These are phyloP conservation scores for Thaleichthys pacificus DNA, from an alignment of 2,797 vertebrate species.

Conservation along the genomic window DNA sequence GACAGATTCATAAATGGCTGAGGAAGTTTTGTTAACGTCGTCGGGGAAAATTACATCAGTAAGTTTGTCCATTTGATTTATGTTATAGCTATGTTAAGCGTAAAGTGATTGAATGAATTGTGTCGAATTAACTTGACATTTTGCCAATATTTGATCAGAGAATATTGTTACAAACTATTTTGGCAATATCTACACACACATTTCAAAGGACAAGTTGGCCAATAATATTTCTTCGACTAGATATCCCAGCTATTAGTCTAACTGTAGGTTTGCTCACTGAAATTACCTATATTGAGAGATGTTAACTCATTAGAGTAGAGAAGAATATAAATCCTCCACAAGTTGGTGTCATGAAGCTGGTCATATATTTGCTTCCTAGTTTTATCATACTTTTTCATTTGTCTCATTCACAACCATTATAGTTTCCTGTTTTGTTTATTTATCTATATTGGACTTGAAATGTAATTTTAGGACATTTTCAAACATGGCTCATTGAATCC, in stretches of 20 bases:
- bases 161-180: too few species aligned
- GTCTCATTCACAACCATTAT: not conserved
- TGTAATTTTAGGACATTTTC: not conserved
- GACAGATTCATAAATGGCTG: slow-evolving; percentile 70
- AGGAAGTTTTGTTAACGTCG: slow-evolving; percentile 71
- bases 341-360: too few species aligned
- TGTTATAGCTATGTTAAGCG: not conserved
- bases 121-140: too few species aligned
- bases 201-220: too few species aligned
- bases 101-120: not conserved
- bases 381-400: not conserved
- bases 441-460: not conserved
- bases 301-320: not conserved
- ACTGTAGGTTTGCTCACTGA: not conserved
- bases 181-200: too few species aligned
- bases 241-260: not conserved
- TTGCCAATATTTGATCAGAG: too few species aligned
- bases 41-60: slow-evolving; percentile 70
- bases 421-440: not conserved
- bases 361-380: not conserved
- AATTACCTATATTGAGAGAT: not conserved
- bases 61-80: slow-evolving; percentile 42
- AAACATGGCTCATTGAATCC: not conserved
- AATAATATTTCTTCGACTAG: too few species aligned
- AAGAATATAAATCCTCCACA: not conserved